These are phyloP conservation scores for Dolichomitus sp. DNA, from an alignment of 2,888 invertebrate genomes.

Conservation along the genomic window DNA sequence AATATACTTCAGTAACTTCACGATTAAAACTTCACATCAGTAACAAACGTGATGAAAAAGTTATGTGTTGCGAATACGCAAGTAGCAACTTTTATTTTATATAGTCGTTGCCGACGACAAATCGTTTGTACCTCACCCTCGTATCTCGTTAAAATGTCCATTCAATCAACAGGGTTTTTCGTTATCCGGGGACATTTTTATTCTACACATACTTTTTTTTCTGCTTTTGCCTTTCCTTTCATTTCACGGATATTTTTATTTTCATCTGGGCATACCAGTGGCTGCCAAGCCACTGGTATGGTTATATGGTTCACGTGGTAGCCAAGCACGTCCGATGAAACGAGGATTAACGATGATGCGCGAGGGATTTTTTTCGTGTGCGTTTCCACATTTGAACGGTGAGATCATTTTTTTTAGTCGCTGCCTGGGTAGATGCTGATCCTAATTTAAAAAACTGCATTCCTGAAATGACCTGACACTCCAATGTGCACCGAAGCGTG, in stretches of 20 bases:
- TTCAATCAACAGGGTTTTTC: conserved; percentile 39
- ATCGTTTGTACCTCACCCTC: conserved; percentile 49
- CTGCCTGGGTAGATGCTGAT: conserved; percentile 13
- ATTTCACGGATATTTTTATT: conserved; percentile 48
- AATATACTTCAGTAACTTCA: too few relatives aligned
- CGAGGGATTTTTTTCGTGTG: conserved; percentile 25
- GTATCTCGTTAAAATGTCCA: conserved; percentile 58
- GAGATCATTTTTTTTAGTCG: conserved; percentile 8
- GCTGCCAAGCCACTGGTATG: conserved; percentile 2
- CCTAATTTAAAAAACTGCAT: conserved; percentile 1
- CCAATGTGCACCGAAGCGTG: neutral
- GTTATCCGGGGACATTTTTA: conserved; percentile 58
- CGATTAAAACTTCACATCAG: too few relatives aligned
- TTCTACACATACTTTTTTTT: conserved; percentile 19
- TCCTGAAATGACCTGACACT: conserved; percentile 20
- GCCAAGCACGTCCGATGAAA: conserved; percentile 51
- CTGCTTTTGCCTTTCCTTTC: conserved; percentile 47
- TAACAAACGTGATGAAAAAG: too few relatives aligned
- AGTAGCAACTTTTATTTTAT: neutral
- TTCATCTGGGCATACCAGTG: conserved; percentile 10
- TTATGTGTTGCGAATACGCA: too few relatives aligned
- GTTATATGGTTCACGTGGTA: conserved; percentile 49
- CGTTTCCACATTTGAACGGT: conserved; percentile 45
- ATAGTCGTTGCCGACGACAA: conserved; percentile 52
- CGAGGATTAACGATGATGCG: conserved; percentile 63